Percentiles rank a stretch among this genome's conserved stretches.
Conservation (phyloP, 2,113 vertebrate species). For the Pleuronectes platessa region DNA sequence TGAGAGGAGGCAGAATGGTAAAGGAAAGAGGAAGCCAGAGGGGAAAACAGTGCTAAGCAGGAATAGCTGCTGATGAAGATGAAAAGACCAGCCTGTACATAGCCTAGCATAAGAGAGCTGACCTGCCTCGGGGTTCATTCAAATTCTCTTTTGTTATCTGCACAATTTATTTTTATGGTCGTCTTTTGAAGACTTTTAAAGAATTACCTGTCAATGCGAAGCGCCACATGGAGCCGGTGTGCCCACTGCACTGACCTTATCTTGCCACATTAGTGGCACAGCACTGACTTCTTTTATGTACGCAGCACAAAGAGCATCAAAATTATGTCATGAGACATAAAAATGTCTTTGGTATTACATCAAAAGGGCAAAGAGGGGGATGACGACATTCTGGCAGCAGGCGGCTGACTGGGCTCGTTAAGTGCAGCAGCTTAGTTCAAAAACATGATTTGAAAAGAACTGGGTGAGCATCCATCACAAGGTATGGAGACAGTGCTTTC, state of each 20-base stretch:
- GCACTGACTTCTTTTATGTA: constrained; percentile 26
- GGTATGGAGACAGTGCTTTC: neutral
- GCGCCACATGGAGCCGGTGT: neutral
- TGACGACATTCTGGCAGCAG: constrained; percentile 14
- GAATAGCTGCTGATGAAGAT: constrained; percentile 71
- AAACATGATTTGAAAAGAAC: neutral
- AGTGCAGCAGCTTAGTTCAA: neutral
- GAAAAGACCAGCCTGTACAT: constrained; percentile 55
- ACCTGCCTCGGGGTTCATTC: constrained; percentile 62
- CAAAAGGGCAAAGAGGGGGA: constrained; percentile 15
- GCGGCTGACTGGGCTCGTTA: neutral
- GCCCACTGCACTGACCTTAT: constrained; percentile 15
- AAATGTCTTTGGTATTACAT: constrained; percentile 12
- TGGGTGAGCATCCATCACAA: neutral
- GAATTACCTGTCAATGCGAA: constrained; percentile 10
- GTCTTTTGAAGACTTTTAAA: constrained; percentile 30
- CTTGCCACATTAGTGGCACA: constrained; percentile 11
- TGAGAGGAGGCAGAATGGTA: constrained; percentile 1
- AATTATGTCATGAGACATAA: constrained; percentile 41
- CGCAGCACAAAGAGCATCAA: constrained; percentile 20
- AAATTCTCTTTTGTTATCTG: constrained; percentile 67
- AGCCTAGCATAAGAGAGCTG: constrained; percentile 45
- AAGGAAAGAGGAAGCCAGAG: constrained; percentile 42
- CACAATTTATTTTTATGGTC: constrained; percentile 55
- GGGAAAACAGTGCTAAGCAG: constrained; percentile 47